Percentiles rank a stretch among this genome's conserved stretches.
Evolutionary conservation across 2,888 invertebrate species (phyloP).

Genomic region (Acrobasis suavella): DNA sequence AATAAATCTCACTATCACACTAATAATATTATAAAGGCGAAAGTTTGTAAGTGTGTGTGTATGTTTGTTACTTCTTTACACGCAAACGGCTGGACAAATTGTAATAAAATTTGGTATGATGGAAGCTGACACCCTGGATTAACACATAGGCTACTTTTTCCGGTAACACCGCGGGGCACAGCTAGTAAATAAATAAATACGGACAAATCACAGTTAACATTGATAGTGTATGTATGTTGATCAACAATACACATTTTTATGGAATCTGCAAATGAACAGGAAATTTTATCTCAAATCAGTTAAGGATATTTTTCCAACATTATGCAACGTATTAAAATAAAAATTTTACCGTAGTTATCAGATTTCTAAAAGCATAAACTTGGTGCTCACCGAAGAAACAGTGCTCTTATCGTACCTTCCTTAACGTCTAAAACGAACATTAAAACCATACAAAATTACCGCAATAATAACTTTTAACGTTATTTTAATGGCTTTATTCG

Average conservation of each 20-base stretch:
- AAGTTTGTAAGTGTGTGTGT: too few species aligned
- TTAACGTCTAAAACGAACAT: background rate
- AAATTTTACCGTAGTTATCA: background rate
- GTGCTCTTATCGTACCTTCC: background rate
- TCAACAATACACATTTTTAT: background rate
- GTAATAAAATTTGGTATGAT: too few species aligned
- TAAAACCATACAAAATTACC: slow-evolving; percentile 14
- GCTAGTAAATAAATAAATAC: too few species aligned
- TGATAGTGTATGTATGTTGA: background rate
- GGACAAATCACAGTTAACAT: too few species aligned
- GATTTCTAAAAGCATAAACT: background rate
- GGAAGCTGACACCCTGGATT: too few species aligned
- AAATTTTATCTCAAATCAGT: background rate
- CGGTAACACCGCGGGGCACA: too few species aligned
- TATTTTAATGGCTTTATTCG: slow-evolving; percentile 14
- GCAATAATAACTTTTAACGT: slow-evolving; percentile 9
- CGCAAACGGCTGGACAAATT: too few species aligned
- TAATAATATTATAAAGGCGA: too few species aligned
- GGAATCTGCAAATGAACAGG: background rate
- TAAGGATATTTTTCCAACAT: background rate
- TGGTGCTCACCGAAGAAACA: background rate
- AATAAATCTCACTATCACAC: too few species aligned
- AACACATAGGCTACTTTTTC: too few species aligned
- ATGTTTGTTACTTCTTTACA: too few species aligned
- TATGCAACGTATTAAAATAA: background rate